Percentiles rank a stretch among this genome's conserved stretches.
Evolutionary conservation across 1,140 invertebrate genomes (phyloP).

Genomic region (Acyrthosiphon pisum): DNA sequence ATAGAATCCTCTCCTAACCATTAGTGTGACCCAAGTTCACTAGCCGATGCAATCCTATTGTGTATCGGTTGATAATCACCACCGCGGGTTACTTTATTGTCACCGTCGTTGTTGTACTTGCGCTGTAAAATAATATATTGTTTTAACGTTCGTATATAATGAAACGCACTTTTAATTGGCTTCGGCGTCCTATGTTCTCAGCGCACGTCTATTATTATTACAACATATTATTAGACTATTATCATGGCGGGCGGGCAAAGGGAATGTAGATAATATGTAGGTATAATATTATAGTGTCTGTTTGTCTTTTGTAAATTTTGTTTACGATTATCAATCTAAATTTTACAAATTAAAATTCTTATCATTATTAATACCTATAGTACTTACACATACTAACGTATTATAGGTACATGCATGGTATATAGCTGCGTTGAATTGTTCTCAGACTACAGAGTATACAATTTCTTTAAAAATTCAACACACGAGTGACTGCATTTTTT

Average conservation of each 20-base stretch:
- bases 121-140: constrained; percentile 33
- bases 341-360: constrained; percentile 19
- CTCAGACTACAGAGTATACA: too few species aligned
- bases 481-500: neutral
- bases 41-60: constrained; percentile 37
- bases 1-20: constrained; percentile 23
- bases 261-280: neutral
- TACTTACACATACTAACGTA: too few species aligned
- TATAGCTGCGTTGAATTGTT: neutral
- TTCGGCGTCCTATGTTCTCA: neutral
- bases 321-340: neutral
- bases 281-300: neutral
- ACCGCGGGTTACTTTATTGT: constrained; percentile 36
- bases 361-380: neutral
- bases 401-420: too few species aligned
- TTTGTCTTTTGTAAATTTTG: neutral
- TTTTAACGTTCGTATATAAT: constrained; percentile 20
- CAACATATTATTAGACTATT: neutral
- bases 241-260: neutral
- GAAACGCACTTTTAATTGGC: constrained; percentile 46
- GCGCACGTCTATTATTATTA: constrained; percentile 15
- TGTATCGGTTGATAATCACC: constrained; percentile 46
- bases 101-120: neutral
- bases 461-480: neutral
- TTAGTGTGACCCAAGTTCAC: constrained; percentile 33